A percentile compares a stretch with the other conserved stretches of the same genome.
Conservation (phyloP, 2,888 invertebrate species). For the Lycocerus yunnanus region DNA sequence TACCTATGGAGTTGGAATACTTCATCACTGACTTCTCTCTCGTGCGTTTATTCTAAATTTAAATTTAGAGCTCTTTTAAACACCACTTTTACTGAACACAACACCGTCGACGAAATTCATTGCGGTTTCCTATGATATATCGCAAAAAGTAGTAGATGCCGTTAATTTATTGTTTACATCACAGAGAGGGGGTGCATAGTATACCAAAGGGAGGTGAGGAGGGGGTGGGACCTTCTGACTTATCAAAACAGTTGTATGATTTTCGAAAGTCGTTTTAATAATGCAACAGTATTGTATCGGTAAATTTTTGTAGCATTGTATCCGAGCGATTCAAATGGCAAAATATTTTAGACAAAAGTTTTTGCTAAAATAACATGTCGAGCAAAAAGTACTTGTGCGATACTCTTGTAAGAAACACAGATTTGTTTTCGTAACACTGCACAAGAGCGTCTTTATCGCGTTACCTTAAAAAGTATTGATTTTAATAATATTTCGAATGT, state of each 20-base stretch:
- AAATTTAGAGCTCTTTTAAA: background rate
- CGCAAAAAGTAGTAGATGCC: too few relatives aligned
- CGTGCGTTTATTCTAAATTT: conserved; percentile 5
- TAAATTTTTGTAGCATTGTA: too few relatives aligned
- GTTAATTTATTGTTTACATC: too few relatives aligned
- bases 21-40: conserved; percentile 11
- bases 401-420: background rate
- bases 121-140: background rate
- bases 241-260: too few relatives aligned
- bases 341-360: background rate
- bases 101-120: background rate
- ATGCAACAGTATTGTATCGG: too few relatives aligned
- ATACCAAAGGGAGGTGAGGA: too few relatives aligned
- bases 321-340: background rate
- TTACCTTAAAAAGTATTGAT: background rate
- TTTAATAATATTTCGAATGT: background rate
- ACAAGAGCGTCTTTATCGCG: background rate
- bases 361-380: background rate
- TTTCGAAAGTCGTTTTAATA: too few relatives aligned
- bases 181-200: too few relatives aligned
- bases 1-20: conserved; percentile 9
- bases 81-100: background rate
- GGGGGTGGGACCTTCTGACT: too few relatives aligned
- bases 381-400: background rate
- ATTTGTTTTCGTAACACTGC: background rate